Conservation (phyloP, 2,797 vertebrate species). For the Spheniscus humboldti region DNA sequence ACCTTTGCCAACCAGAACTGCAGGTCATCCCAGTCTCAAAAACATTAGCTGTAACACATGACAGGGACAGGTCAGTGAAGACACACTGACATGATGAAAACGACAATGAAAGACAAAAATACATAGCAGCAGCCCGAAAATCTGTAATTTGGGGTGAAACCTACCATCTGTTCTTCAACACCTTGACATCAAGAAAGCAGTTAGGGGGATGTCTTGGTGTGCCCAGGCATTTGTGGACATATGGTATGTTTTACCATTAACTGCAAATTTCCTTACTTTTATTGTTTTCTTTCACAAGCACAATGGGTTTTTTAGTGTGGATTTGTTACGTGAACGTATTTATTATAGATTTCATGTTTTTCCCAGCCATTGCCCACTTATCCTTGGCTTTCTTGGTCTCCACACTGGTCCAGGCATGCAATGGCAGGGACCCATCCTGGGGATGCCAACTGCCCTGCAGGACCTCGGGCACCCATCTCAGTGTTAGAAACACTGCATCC, state of each 20-base stretch:
- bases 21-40: conserved; percentile 31
- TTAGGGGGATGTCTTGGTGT: neutral
- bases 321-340: neutral
- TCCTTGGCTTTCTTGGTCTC: neutral
- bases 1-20: conserved; percentile 21
- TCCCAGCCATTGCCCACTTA: neutral
- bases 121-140: conserved; percentile 44
- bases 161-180: conserved; percentile 45
- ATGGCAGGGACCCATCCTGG: neutral
- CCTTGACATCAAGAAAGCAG: conserved; percentile 34
- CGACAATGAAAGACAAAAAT: conserved; percentile 34
- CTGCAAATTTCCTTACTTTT: conserved; percentile 40
- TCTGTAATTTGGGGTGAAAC: conserved; percentile 48
- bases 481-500: neutral
- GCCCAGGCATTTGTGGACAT: neutral
- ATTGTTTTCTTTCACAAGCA: conserved; percentile 25
- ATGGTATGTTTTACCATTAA: conserved; percentile 27
- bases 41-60: neutral
- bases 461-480: neutral
- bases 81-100: conserved; percentile 39
- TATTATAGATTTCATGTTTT: neutral
- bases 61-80: conserved; percentile 21
- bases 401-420: neutral
- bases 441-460: rapidly evolving
- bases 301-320: neutral